These are phyloP conservation scores for Nomada hirtipes DNA, from an alignment of 2,888 invertebrate genomes.

Conservation along the genomic window DNA sequence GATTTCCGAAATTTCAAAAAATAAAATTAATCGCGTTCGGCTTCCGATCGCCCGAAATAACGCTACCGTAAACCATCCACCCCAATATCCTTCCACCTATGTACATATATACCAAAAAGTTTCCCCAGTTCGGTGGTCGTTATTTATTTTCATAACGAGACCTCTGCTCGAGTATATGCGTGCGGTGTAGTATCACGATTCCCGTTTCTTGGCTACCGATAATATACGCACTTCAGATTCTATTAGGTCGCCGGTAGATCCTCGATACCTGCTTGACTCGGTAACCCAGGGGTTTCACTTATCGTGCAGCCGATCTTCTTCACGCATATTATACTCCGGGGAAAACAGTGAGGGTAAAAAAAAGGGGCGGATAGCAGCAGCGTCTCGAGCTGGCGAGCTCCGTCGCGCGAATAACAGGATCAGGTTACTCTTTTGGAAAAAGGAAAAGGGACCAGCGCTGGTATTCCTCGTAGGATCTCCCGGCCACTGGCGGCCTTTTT, in stretches of 20 bases:
- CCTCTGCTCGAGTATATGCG: neutral
- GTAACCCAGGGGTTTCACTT: slow-evolving; percentile 77
- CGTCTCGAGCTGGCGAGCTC: slow-evolving; percentile 70
- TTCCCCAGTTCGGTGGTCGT: neutral
- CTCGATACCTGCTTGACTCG: slow-evolving; percentile 73
- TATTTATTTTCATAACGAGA: slow-evolving; percentile 20
- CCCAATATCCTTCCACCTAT: neutral
- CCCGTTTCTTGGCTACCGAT: slow-evolving; percentile 63
- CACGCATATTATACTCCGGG: slow-evolving; percentile 80
- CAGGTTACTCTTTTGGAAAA: slow-evolving; percentile 80
- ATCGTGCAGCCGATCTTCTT: slow-evolving; percentile 81
- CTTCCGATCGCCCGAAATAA: neutral
- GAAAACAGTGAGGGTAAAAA: slow-evolving; percentile 76
- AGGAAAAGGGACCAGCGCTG: slow-evolving; percentile 59
- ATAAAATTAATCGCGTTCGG: too few relatives aligned
- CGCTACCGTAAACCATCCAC: neutral
- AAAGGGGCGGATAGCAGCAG: slow-evolving; percentile 52
- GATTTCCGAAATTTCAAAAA: too few relatives aligned
- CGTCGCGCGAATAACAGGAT: slow-evolving; percentile 82
- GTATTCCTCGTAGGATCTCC: slow-evolving; percentile 55
- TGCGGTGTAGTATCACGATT: slow-evolving; percentile 39
- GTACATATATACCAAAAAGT: neutral
- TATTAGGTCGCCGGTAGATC: slow-evolving; percentile 63
- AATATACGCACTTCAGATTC: slow-evolving; percentile 61
- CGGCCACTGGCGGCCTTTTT: slow-evolving; percentile 56